Conservation (phyloP, 1,140 invertebrate species). For the Zaprionus ornatus region DNA sequence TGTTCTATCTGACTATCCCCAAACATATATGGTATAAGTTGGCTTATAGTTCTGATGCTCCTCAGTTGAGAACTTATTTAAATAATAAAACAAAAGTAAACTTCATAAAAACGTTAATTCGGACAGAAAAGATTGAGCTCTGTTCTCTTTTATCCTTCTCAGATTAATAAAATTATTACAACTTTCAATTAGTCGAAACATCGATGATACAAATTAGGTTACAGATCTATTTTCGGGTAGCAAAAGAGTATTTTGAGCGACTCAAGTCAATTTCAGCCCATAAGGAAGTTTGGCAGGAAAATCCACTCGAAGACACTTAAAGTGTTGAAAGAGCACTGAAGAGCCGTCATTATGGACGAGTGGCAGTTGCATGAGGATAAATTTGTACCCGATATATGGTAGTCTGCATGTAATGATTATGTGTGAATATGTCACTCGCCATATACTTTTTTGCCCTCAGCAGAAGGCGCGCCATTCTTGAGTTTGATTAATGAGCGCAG, state of each 20-base stretch:
- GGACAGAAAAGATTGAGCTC: not conserved
- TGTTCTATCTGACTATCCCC: not conserved
- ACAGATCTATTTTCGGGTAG: not conserved
- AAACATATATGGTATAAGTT: not conserved
- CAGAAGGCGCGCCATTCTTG: conserved; percentile 76
- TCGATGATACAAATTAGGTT: not conserved
- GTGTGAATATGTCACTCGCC: conserved; percentile 75
- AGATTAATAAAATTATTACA: not conserved
- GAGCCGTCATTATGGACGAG: conserved; percentile 42
- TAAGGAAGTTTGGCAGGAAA: conserved; percentile 18
- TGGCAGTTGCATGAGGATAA: conserved; percentile 46
- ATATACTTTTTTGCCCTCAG: conserved; percentile 59
- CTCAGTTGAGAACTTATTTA: not conserved
- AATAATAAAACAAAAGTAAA: not conserved
- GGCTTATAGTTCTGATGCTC: not conserved
- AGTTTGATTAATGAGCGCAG: conserved; percentile 77
- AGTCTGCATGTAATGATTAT: conserved; percentile 25
- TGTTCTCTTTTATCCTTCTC: not conserved
- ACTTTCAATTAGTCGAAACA: not conserved
- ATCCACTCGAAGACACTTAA: conserved; percentile 37
- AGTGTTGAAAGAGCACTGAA: conserved; percentile 72
- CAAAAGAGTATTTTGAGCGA: not conserved
- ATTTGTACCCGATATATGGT: conserved; percentile 37
- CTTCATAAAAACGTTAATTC: not conserved
- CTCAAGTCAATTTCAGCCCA: not conserved